A percentile compares a stretch with the other conserved stretches of the same genome.
These are phyloP conservation scores for Centropus unirufus DNA, from an alignment of 2,113 vertebrate species.

Conservation along the genomic window DNA sequence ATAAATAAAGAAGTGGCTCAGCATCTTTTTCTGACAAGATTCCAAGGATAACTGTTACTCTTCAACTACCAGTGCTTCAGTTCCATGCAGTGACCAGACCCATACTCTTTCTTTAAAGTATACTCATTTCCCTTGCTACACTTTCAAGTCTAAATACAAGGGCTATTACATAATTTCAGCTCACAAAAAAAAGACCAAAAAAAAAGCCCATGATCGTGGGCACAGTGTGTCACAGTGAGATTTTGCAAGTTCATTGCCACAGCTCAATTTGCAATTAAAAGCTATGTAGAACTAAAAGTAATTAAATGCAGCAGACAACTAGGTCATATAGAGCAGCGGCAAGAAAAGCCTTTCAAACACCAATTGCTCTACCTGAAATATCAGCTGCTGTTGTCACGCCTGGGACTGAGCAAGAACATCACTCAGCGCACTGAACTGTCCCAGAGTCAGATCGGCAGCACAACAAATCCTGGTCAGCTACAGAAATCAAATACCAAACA, in stretches of 20 bases:
- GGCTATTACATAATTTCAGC: neutral
- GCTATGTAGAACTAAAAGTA: constrained; percentile 11
- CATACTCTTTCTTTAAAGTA: neutral
- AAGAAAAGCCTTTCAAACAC: constrained; percentile 44
- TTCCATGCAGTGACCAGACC: neutral
- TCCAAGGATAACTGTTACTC: neutral
- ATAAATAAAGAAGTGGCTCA: neutral
- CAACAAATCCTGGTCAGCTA: constrained; percentile 20
- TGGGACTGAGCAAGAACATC: constrained; percentile 30
- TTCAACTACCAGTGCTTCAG: neutral
- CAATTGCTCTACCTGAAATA: constrained; percentile 48
- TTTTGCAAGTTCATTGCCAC: neutral
- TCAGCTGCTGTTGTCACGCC: constrained; percentile 17
- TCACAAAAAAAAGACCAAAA: neutral
- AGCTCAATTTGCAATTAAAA: constrained; percentile 50
- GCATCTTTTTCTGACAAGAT: neutral
- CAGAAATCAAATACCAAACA: constrained; percentile 30
- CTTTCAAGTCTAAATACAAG: neutral
- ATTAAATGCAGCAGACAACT: constrained; percentile 46
- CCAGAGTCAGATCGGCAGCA: constrained; percentile 30
- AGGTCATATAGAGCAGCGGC: constrained; percentile 9
- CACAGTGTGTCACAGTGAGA: neutral
- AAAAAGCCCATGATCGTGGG: neutral
- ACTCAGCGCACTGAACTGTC: constrained; percentile 17
- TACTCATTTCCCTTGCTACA: neutral